Evolutionary conservation across 2,113 vertebrate species (phyloP).

Genomic region (Carassius carassius): DNA sequence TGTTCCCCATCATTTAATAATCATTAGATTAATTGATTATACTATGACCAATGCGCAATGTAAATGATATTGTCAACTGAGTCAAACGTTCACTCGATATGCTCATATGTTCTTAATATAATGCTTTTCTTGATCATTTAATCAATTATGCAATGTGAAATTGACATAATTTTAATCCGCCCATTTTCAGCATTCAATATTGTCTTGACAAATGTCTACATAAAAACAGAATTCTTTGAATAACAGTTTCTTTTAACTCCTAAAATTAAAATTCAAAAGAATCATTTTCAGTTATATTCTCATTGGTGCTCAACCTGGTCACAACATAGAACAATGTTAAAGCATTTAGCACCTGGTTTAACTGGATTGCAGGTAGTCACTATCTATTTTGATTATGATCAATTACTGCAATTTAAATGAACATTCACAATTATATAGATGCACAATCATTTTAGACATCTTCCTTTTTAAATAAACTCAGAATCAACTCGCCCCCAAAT

Average conservation of each 20-base stretch:
- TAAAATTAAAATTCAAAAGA: neutral
- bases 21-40: neutral
- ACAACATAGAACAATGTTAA: neutral
- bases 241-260: neutral
- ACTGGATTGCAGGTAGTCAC: neutral
- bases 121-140: neutral
- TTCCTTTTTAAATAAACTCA: neutral
- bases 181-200: neutral
- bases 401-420: neutral
- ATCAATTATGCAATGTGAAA: neutral
- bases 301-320: neutral
- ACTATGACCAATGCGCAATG: neutral
- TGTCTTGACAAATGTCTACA: neutral
- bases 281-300: neutral
- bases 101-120: neutral
- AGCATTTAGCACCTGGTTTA: neutral
- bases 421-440: neutral
- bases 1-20: neutral
- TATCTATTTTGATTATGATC: neutral
- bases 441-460: neutral
- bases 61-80: neutral
- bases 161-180: neutral
- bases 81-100: neutral
- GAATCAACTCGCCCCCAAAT: neutral
- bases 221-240: neutral